A percentile compares a stretch with the other conserved stretches of the same genome.
These are phyloP conservation scores for Myiopsitta monachus DNA, from an alignment of 2,113 vertebrate genomes.

Conservation along the genomic window DNA sequence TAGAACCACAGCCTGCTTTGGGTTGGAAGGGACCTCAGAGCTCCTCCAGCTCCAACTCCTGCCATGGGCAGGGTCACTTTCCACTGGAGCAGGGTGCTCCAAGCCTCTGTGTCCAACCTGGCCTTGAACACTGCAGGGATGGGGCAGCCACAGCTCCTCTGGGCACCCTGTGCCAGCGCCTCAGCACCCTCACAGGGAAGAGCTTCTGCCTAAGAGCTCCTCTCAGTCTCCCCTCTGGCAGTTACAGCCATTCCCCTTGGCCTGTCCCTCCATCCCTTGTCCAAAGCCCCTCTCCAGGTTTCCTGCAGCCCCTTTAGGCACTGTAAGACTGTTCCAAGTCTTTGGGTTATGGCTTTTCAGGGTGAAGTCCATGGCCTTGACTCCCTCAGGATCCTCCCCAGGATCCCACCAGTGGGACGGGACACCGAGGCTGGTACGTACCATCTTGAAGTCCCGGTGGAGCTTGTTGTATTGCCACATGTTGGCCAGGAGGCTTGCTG, in stretches of 20 bases:
- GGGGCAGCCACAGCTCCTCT: too few species aligned
- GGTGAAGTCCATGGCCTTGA: neutral
- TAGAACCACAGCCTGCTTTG: neutral
- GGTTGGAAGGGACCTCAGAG: neutral
- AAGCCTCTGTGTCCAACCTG: too few species aligned
- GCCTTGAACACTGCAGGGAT: too few species aligned
- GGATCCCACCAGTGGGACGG: accelerated
- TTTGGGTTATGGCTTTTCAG: neutral
- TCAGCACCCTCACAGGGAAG: too few species aligned
- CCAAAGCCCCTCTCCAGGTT: neutral
- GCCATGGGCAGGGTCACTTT: neutral
- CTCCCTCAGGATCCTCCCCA: neutral
- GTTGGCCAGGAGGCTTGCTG: constrained; percentile 88
- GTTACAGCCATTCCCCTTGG: neutral
- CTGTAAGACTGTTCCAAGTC: neutral
- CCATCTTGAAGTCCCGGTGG: constrained; percentile 84
- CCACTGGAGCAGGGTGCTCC: too few species aligned
- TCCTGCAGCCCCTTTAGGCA: neutral
- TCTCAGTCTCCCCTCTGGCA: too few species aligned
- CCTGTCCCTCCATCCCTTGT: neutral
- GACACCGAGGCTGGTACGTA: constrained; percentile 32
- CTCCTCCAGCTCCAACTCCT: neutral
- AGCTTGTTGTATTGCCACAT: constrained; percentile 95
- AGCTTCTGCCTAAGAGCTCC: too few species aligned
- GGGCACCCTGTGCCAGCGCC: too few species aligned